These are phyloP conservation scores for Cyclophora albipunctata DNA, from an alignment of 2,888 invertebrate species.

Conservation along the genomic window DNA sequence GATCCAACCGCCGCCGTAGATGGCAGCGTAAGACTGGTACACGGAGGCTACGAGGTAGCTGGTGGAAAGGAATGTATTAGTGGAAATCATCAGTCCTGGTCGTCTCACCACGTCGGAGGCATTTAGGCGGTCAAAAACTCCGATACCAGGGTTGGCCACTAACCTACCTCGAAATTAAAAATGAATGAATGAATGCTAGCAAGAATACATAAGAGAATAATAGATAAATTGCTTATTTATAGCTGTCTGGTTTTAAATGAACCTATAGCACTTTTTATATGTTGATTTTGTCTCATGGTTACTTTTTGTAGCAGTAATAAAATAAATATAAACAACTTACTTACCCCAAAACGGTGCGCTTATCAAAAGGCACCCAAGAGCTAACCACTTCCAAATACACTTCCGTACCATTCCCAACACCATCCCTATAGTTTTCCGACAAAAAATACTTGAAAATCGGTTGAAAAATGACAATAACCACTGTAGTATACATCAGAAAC, in stretches of 20 bases:
- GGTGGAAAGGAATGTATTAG: not conserved
- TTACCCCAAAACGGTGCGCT: conserved; percentile 24
- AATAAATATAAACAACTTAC: not conserved
- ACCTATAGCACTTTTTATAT: too few species aligned
- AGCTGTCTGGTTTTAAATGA: too few species aligned
- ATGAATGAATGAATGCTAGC: conserved; percentile 1
- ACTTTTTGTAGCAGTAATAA: too few species aligned
- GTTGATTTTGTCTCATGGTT: too few species aligned
- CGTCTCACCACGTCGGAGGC: not conserved
- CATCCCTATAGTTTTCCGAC: conserved; percentile 36
- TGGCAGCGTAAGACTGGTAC: conserved; percentile 50
- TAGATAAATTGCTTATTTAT: too few species aligned
- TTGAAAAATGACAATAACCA: conserved; percentile 42
- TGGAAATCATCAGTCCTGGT: too few species aligned
- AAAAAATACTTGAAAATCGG: conserved; percentile 46
- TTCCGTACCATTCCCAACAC: conserved; percentile 42
- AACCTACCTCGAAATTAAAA: not conserved
- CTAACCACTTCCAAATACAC: conserved; percentile 51
- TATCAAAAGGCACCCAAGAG: conserved; percentile 62
- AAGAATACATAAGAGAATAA: too few species aligned
- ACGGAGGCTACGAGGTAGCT: conserved; percentile 46
- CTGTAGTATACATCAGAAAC: conserved; percentile 54
- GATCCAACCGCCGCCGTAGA: conserved; percentile 61
- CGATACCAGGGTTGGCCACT: too few species aligned
- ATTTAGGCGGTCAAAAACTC: not conserved